Evolutionary conservation across 35 echinoderm and acorn worm genomes (phyloP), one percentile per base, ranked within the genome.

Genomic region (Diadema setosum): DNA sequence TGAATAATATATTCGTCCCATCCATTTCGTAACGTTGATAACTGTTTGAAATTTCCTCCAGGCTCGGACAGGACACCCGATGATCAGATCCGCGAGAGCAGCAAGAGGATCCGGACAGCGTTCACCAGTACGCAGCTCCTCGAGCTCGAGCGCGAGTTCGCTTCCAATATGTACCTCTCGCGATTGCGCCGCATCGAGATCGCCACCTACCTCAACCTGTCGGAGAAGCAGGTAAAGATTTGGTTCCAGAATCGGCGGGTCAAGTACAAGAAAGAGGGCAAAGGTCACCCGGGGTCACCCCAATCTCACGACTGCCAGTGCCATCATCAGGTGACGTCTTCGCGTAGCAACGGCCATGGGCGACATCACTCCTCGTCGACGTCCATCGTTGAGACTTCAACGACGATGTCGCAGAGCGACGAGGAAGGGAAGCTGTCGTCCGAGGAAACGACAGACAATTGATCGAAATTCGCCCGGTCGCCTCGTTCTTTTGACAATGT

Each of bases 161-260:
- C 91, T 4, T 83, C 96, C 56, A 99, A 99, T 49, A 99, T 99
- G 96, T 99, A 99, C 86, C 92, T 99, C 20, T 99, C 96, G 21
- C 85, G 96, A 34, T 83, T 99, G 8, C 89, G 96, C 26, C 86
- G 96, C 70, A 99, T 99, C 29, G 96, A 99, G 75, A 99, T 99
- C 64, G 96, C 96, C 24, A 99, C 96, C 46, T 99, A 99, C 65
- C 85, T 99, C 24, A 95, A 95, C 50, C 86, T 99, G 5, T 94
- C 92, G 0, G 96, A 99, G 86, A 99, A 99, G 84, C 96, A 99
- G 81, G 96, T 99, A 30, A 99, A 99, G 70, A 99, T 99, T 46
- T 99, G 96, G 96, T 99, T 99, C 83, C 96, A 99, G 89, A 99
- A 99, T 74, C 86, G 96, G 12, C 65, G 96, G 12, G 96, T 99